phyloP scores from a whole-genome alignment of 2,797 vertebrate genomes.

The Brotula barbata region DNA sequence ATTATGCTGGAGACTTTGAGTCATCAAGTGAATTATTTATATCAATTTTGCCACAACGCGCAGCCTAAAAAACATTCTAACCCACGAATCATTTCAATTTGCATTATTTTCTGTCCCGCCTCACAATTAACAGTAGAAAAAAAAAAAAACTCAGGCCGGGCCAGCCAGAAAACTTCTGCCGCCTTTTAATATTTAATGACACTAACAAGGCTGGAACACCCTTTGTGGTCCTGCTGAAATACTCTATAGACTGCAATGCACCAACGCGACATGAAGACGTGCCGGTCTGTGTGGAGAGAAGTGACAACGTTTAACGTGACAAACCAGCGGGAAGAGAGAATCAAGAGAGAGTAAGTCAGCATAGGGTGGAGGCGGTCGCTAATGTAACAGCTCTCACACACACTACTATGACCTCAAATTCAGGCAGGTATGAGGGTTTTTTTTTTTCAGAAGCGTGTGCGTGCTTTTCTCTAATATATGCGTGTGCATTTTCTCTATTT shows the following conservation, averaged over 20 bases:
- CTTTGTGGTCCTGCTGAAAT: neutral
- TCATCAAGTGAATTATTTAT: conserved; percentile 32
- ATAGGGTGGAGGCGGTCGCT: too few relatives aligned
- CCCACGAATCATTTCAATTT: conserved; percentile 29
- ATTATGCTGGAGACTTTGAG: conserved; percentile 23
- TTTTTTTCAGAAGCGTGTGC: too few relatives aligned
- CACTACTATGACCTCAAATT: too few relatives aligned
- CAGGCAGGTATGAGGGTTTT: too few relatives aligned
- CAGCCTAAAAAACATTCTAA: conserved; percentile 29
- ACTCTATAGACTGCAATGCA: neutral
- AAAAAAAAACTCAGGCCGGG: neutral
- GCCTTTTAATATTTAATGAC: conserved; percentile 12
- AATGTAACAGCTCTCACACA: too few relatives aligned
- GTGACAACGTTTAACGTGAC: too few relatives aligned
- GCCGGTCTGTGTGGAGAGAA: too few relatives aligned
- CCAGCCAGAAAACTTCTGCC: neutral
- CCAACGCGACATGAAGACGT: too few relatives aligned
- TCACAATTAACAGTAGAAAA: neutral
- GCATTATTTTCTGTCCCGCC: conserved; percentile 10
- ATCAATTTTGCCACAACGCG: conserved; percentile 29
- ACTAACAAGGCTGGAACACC: conserved; percentile 2
- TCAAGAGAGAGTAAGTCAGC: too few relatives aligned
- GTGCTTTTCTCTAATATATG: too few relatives aligned
- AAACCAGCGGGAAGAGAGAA: too few relatives aligned
- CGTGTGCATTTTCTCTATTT: too few relatives aligned